phyloP scores from a whole-genome alignment of 2,797 vertebrate species.

The Acipenser oxyrinchus region DNA sequence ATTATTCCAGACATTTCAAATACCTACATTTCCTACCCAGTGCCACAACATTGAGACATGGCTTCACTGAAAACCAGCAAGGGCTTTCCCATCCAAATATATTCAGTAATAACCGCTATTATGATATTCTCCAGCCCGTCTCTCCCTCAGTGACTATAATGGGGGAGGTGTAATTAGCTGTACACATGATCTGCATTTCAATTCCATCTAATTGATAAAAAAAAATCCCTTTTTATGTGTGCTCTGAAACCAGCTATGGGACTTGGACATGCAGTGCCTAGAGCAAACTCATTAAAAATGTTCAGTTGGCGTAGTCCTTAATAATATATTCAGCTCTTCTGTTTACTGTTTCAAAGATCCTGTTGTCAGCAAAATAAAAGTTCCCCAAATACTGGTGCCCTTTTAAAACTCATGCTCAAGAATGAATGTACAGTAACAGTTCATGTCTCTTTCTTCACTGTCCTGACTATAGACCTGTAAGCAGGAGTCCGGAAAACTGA shows the following conservation, averaged over 20 bases:
- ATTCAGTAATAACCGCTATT: background rate
- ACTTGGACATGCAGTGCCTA: background rate
- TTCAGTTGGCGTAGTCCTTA: slow-evolving; percentile 1
- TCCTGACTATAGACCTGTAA: background rate
- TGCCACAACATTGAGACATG: too few species aligned
- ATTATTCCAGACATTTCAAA: background rate
- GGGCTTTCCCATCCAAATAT: background rate
- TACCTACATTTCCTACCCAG: background rate
- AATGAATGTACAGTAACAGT: background rate
- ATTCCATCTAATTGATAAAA: background rate
- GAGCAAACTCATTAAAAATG: slow-evolving; percentile 2
- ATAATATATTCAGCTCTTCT: background rate
- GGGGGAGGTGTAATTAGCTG: background rate
- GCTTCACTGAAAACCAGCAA: background rate
- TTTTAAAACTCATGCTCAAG: background rate
- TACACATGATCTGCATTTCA: background rate
- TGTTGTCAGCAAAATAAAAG: background rate
- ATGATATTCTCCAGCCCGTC: background rate
- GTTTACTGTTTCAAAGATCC: slow-evolving; percentile 1
- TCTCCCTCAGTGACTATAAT: background rate
- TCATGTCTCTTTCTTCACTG: background rate
- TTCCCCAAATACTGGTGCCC: background rate
- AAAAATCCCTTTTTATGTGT: background rate
- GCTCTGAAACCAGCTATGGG: slow-evolving; percentile 5
- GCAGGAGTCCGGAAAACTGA: background rate